Percentiles rank a stretch among this genome's conserved stretches.
phyloP scores from a whole-genome alignment of 2,797 vertebrate genomes.

The Paedocypris micromegethes region DNA sequence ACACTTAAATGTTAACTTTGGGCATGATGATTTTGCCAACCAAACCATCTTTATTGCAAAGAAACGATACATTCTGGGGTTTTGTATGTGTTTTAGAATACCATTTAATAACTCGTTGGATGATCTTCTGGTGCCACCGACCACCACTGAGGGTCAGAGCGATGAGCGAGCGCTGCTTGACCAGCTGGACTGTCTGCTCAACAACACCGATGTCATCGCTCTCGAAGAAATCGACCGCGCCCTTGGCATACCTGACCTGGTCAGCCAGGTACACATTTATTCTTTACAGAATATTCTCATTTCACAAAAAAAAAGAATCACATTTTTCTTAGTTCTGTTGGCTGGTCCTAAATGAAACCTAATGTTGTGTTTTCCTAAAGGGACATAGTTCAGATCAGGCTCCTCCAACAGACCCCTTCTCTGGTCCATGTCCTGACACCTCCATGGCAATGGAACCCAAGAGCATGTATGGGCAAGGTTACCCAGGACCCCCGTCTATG shows the following conservation, averaged over 20 bases:
- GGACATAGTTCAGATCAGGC: slow-evolving; percentile 78
- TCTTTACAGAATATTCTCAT: neutral
- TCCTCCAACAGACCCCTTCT: slow-evolving; percentile 76
- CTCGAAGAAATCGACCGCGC: slow-evolving; percentile 96
- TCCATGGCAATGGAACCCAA: slow-evolving; percentile 85
- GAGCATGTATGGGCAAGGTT: slow-evolving; percentile 80
- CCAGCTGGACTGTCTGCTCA: slow-evolving; percentile 90
- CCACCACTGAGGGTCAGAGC: slow-evolving; percentile 80
- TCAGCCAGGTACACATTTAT: slow-evolving; percentile 72
- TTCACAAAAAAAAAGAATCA: too few species aligned
- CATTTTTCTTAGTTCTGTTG: too few species aligned
- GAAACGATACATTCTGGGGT: too few species aligned
- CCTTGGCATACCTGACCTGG: slow-evolving; percentile 93
- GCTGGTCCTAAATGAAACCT: neutral
- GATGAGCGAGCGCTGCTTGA: slow-evolving; percentile 90
- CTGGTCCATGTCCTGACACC: slow-evolving; percentile 81
- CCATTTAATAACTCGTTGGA: slow-evolving; percentile 82
- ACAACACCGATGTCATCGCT: slow-evolving; percentile 85
- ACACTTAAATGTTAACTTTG: neutral
- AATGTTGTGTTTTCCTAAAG: slow-evolving; percentile 55
- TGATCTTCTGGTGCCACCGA: slow-evolving; percentile 80
- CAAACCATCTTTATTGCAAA: neutral
- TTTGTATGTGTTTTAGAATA: slow-evolving; percentile 65
- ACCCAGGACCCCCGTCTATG: slow-evolving; percentile 80
- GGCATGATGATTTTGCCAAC: neutral